These are phyloP conservation scores for Ceratosolen fusciceps DNA, from an alignment of 1,140 invertebrate genomes.

Conservation along the genomic window DNA sequence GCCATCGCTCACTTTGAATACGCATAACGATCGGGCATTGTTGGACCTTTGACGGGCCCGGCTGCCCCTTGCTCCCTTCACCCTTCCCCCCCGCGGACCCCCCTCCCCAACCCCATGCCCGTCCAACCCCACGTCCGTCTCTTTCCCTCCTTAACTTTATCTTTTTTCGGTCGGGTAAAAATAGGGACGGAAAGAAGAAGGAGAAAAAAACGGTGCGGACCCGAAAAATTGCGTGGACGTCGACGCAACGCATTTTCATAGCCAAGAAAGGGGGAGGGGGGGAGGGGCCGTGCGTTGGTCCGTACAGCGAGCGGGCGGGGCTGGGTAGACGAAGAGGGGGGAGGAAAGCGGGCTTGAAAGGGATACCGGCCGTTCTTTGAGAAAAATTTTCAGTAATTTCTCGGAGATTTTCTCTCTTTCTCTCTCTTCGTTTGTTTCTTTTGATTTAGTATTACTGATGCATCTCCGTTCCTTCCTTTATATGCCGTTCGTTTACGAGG, in stretches of 20 bases:
- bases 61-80: constrained; percentile 41
- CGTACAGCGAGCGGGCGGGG: too few relatives aligned
- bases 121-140: background rate
- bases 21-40: constrained; percentile 61
- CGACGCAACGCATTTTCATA: constrained; percentile 3
- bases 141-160: constrained; percentile 12
- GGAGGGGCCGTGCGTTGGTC: too few relatives aligned
- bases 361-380: constrained; percentile 15
- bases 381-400: constrained; percentile 12
- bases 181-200: background rate
- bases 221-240: constrained; percentile 53
- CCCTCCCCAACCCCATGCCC: background rate
- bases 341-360: constrained; percentile 5
- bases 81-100: background rate
- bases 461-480: constrained; percentile 33
- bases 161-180: constrained; percentile 27
- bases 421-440: background rate
- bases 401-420: background rate
- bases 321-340: too few relatives aligned
- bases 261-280: too few relatives aligned
- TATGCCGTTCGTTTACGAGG: constrained; percentile 50
- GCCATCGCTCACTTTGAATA: constrained; percentile 56
- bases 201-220: background rate
- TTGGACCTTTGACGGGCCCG: constrained; percentile 32
- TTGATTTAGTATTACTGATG: constrained; percentile 1